Percentiles rank a stretch among this genome's conserved stretches.
Evolutionary conservation across 2,113 vertebrate species (phyloP).

Genomic region (Oenanthe melanoleuca): DNA sequence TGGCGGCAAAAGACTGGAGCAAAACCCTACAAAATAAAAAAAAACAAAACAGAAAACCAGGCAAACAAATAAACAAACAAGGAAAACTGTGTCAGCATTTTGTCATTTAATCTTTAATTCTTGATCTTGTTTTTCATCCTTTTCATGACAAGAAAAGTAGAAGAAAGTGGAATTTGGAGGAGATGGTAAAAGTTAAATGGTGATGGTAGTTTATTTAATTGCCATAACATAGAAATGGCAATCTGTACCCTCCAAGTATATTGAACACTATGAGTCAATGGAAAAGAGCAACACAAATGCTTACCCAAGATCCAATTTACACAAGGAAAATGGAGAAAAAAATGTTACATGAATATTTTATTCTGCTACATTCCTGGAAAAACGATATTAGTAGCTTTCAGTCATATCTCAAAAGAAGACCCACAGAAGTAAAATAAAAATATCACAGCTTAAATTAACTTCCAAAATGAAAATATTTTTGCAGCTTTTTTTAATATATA

Average conservation of each 20-base stretch:
- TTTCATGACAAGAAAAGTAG: neutral
- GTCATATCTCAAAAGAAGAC: neutral
- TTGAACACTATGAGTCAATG: neutral
- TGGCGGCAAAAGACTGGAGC: neutral
- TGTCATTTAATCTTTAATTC: neutral
- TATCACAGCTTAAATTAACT: neutral
- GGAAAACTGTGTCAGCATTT: accelerated
- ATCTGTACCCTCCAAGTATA: neutral
- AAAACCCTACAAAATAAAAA: neutral
- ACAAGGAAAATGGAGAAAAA: neutral
- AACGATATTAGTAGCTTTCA: neutral
- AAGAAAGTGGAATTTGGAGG: neutral
- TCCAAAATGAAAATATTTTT: neutral
- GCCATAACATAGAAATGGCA: neutral
- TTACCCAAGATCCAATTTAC: neutral
- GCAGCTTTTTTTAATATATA: neutral
- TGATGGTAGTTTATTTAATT: neutral
- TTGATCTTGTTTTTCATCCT: neutral
- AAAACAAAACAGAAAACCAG: neutral
- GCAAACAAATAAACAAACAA: neutral
- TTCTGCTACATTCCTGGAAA: neutral
- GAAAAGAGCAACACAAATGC: neutral
- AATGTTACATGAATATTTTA: neutral
- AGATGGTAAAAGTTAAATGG: neutral
- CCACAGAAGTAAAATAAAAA: neutral